Evolutionary conservation across 2,113 vertebrate genomes (phyloP).

Genomic region (Phrynosoma blainvillii): DNA sequence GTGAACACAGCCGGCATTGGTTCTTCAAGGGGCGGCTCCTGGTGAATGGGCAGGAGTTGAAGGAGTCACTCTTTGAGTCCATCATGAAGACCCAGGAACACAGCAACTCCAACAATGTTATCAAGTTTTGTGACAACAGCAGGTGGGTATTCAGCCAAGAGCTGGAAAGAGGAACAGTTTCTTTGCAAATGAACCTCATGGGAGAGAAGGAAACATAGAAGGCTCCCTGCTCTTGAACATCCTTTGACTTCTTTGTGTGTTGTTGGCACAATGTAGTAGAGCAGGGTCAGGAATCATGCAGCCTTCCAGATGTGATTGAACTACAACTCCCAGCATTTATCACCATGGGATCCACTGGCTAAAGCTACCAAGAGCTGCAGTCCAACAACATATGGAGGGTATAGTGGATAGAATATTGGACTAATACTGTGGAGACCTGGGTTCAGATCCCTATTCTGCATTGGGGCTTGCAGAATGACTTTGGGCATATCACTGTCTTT

Average conservation of each 20-base stretch:
- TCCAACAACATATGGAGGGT: no score
- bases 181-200: neutral
- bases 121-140: conserved; percentile 96
- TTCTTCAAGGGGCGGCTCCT: conserved; percentile 89
- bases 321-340: no score
- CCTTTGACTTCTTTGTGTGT: neutral
- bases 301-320: no score
- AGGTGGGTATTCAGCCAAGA: conserved; percentile 72
- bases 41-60: conserved; percentile 81
- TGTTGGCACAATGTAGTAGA: no score
- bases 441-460: neutral
- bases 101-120: conserved; percentile 91
- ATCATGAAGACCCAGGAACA: conserved; percentile 89
- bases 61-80: conserved; percentile 84
- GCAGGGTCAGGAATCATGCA: no score
- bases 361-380: no score
- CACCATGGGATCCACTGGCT: no score
- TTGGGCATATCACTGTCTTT: neutral
- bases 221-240: neutral
- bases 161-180: neutral
- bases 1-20: conserved; percentile 96
- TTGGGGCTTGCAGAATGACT: neutral
- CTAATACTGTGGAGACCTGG: no score
- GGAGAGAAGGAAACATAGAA: neutral
- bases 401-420: no score